phyloP scores from a whole-genome alignment of 1,140 invertebrate genomes.

The Pseudachorutes palmiensis region DNA sequence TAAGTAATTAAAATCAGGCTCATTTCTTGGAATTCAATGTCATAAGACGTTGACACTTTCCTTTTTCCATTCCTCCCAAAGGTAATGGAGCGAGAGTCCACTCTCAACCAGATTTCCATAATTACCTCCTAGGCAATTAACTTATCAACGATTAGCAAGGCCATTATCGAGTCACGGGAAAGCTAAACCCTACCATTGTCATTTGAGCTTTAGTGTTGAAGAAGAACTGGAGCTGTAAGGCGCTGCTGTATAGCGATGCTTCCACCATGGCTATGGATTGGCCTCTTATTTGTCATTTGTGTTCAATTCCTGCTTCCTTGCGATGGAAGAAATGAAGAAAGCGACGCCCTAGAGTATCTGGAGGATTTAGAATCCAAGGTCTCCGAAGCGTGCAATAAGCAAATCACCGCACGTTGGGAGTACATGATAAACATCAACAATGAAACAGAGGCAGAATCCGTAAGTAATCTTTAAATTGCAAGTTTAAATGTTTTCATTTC shows the following conservation, averaged over 20 bases:
- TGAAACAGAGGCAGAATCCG: slow-evolving; percentile 7
- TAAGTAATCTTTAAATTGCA: background rate
- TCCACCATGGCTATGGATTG: background rate
- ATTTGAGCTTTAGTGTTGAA: too few species aligned
- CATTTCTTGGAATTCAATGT: background rate
- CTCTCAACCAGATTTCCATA: too few species aligned
- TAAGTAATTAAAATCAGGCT: background rate
- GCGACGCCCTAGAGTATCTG: slow-evolving; percentile 5
- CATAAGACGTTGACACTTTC: background rate
- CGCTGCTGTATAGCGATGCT: too few species aligned
- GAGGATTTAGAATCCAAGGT: slow-evolving; percentile 12
- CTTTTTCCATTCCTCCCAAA: background rate
- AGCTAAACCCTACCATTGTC: too few species aligned
- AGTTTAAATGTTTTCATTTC: background rate
- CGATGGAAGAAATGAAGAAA: slow-evolving; percentile 7
- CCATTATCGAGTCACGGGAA: too few species aligned
- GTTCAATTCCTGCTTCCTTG: background rate
- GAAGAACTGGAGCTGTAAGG: too few species aligned
- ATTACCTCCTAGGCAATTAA: too few species aligned
- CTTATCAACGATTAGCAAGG: too few species aligned
- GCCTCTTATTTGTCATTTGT: background rate
- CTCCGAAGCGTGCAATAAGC: slow-evolving; percentile 9
- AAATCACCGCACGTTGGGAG: background rate
- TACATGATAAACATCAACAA: slow-evolving; percentile 11
- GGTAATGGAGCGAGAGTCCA: too few species aligned